phyloP scores from a whole-genome alignment of 2,888 invertebrate genomes.

The Pseudococcus viburni region DNA sequence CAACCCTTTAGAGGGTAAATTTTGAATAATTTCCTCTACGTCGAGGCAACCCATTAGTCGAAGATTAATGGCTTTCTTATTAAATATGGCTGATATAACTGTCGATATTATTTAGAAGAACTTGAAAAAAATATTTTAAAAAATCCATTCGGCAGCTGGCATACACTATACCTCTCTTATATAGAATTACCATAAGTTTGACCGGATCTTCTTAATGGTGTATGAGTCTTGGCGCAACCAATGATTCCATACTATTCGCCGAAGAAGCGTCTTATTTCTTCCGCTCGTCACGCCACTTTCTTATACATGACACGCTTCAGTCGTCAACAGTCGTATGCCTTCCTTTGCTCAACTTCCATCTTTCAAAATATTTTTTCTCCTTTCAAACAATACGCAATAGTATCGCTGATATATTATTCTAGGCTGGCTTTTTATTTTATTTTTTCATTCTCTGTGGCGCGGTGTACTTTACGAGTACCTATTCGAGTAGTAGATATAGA shows the following conservation, averaged over 20 bases:
- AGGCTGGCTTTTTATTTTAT: background rate
- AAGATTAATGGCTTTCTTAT: background rate
- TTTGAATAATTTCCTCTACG: background rate
- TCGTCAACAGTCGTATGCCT: constrained; percentile 60
- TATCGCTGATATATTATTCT: constrained; percentile 35
- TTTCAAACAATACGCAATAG: constrained; percentile 45
- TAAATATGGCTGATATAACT: background rate
- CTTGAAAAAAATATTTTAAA: background rate
- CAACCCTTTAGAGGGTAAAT: background rate
- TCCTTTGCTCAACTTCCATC: constrained; percentile 59
- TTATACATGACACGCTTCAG: constrained; percentile 59
- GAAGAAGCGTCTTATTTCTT: constrained; percentile 56
- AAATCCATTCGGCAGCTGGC: constrained; percentile 58
- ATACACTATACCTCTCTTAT: background rate
- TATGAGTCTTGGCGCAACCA: constrained; percentile 60
- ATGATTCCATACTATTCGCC: constrained; percentile 38
- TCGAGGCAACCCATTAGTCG: background rate
- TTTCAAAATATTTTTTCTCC: constrained; percentile 56
- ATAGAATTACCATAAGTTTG: constrained; percentile 49
- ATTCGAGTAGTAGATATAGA: background rate
- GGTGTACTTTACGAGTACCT: background rate
- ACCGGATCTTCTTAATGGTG: constrained; percentile 60
- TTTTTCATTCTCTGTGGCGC: background rate
- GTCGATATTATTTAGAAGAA: background rate
- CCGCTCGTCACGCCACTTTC: constrained; percentile 62